Percentiles rank a stretch among this genome's conserved stretches.
Conservation (phyloP, 37 sponge, comb jelly and placozoan species). For the Beroe ovata region DNA sequence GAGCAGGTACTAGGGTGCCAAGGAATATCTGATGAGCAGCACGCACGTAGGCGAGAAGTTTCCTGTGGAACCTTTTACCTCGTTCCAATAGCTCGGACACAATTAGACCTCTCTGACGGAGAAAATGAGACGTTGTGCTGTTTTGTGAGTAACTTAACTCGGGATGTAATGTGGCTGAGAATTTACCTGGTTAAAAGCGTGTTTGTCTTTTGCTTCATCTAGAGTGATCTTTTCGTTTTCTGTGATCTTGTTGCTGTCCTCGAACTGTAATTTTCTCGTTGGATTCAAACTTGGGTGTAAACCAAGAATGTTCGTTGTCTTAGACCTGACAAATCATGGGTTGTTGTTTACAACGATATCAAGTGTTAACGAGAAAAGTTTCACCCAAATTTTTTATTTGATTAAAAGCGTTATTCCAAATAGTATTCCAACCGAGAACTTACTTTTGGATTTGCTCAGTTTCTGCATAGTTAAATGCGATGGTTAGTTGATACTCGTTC, state of each 20-base stretch:
- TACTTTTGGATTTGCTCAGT: slow-evolving; percentile 51
- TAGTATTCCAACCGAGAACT: no score
- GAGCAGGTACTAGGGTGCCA: slow-evolving; percentile 1
- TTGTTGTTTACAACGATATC: no score
- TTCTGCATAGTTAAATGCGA: slow-evolving; percentile 51
- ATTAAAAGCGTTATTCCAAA: no score
- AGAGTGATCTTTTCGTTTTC: slow-evolving; percentile 30
- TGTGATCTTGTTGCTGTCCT: slow-evolving; percentile 53
- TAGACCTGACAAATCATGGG: neutral
- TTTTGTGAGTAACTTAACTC: no score
- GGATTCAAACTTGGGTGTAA: slow-evolving; percentile 15
- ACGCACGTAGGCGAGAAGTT: neutral
- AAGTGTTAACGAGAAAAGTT: neutral
- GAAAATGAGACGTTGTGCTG: neutral
- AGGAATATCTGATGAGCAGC: slow-evolving; percentile 50
- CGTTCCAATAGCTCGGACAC: slow-evolving; percentile 17
- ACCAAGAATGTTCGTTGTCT: slow-evolving; percentile 30
- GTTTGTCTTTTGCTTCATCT: slow-evolving; percentile 1
- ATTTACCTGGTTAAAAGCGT: slow-evolving; percentile 44
- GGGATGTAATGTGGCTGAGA: no score
- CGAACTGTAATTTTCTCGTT: neutral
- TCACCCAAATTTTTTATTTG: no score
- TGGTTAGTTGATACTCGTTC: slow-evolving; percentile 61
- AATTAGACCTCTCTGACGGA: slow-evolving; percentile 22
- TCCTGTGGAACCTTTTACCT: neutral